A percentile compares a stretch with the other conserved stretches of the same genome.
Evolutionary conservation across 2,113 vertebrate genomes (phyloP).

Genomic region (Steatornis caripensis): DNA sequence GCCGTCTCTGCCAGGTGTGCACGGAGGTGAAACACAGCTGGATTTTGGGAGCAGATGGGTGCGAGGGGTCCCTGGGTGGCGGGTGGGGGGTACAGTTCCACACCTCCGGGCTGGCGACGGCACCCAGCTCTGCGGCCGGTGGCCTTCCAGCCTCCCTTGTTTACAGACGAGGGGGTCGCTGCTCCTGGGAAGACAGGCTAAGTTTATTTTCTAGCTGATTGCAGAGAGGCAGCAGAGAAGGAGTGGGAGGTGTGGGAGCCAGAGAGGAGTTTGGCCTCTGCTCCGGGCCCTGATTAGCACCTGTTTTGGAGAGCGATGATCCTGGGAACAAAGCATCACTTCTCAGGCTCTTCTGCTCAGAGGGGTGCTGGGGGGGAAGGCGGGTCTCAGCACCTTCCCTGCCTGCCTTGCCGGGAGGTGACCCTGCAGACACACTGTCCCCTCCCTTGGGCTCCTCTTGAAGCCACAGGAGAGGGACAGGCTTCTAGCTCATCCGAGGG

Average conservation of each 20-base stretch:
- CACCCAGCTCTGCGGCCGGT: background rate
- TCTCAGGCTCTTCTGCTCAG: background rate
- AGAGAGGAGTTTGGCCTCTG: background rate
- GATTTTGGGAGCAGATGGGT: background rate
- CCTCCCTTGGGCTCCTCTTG: background rate
- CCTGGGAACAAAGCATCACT: background rate
- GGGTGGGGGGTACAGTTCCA: fast-evolving
- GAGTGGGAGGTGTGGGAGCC: background rate
- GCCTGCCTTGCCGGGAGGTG: background rate
- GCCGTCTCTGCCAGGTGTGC: background rate
- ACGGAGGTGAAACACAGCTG: background rate
- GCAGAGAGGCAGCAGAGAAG: background rate
- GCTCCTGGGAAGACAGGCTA: background rate
- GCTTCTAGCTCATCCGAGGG: background rate
- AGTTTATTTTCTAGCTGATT: background rate
- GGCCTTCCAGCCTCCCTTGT: background rate
- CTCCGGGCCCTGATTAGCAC: background rate
- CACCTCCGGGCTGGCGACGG: background rate
- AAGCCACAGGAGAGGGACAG: background rate
- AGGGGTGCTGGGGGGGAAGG: background rate
- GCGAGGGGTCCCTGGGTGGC: fast-evolving
- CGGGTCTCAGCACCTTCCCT: background rate
- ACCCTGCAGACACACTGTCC: background rate
- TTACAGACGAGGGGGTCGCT: background rate
- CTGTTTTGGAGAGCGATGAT: background rate